Evolutionary conservation across 2,113 vertebrate genomes (phyloP).

Genomic region (Miniopterus natalensis): DNA sequence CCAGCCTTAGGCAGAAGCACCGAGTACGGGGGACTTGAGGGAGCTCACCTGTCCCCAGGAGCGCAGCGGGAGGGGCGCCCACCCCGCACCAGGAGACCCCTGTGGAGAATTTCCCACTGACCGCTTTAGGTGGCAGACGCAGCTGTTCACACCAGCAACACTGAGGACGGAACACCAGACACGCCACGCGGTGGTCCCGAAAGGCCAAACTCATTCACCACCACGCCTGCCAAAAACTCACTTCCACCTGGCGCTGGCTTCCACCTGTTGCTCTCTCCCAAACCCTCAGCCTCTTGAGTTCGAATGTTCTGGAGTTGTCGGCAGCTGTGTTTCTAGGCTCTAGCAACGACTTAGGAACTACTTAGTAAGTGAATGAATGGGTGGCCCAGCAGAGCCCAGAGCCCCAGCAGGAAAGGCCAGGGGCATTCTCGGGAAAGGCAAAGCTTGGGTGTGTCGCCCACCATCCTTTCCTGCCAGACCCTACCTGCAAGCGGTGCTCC

Average conservation of each 20-base stretch:
- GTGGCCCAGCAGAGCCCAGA: not conserved
- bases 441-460: not conserved
- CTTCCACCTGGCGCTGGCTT: not conserved
- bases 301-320: not conserved
- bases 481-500: not conserved
- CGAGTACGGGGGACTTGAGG: accelerated
- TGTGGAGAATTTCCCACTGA: no score
- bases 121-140: not conserved
- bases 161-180: not conserved
- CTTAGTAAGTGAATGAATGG: no score
- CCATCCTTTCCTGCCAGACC: not conserved
- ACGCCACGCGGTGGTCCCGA: not conserved
- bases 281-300: not conserved
- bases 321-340: not conserved
- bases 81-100: not conserved
- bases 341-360: not conserved
- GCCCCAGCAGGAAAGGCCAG: not conserved
- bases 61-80: accelerated
- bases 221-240: not conserved
- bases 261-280: not conserved
- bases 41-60: not conserved
- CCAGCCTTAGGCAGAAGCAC: not conserved
- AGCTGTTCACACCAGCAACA: not conserved
- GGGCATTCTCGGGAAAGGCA: not conserved
- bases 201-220: not conserved